Base-by-base conservation (phyloP, 2,797 vertebrate genomes). In the Hypotaenidia philippensis region DNA sequence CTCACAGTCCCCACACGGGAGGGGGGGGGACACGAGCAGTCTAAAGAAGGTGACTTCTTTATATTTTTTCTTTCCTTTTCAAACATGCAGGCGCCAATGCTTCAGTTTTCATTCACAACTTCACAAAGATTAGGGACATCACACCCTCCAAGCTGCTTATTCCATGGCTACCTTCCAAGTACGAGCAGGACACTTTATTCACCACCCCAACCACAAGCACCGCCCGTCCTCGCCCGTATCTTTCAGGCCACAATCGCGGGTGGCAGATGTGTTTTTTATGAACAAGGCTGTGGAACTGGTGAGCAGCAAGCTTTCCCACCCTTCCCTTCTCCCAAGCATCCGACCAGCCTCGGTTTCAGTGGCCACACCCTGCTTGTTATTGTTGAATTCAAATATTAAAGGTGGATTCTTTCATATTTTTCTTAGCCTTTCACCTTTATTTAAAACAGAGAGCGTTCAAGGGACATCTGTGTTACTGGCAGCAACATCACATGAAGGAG, bases 341-440 rank as follows among this genome's bases (percentile, higher is more conserved):
- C 2, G 83, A 94, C 85, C 79, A 94, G 81, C 80, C 44, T 55
- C 45, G 20, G 75, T 71, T 91, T 70, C 81, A 70, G 69, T 31
- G 78, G 94, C 93, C 96, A 91, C 96, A 94, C 97, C 96, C 96
- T 93, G 81, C 69, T 96, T 95, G 94, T 96, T 97, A 97, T 98
- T 98, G 97, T 97, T 81, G 65, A 93, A 87, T 92, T 94, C 78
- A 88, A 80, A 74, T 92, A 91, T 96, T 95, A 94, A 96, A 97
- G 95, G 96, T 94, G 94, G 93, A 78, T 87, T 86, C 86, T 77
- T 87, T 90, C 92, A 29, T 91, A 76, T 91, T 95, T 97, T 97
- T 89, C 91, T 88, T 96, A 78, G 94, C 88, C 94, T 96, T 96
- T 97, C 95, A 90, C 94, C 87, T 97, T 87, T 81, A 69, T 97